phyloP scores from a whole-genome alignment of 2,888 invertebrate genomes.

The Geophilus truncorum region DNA sequence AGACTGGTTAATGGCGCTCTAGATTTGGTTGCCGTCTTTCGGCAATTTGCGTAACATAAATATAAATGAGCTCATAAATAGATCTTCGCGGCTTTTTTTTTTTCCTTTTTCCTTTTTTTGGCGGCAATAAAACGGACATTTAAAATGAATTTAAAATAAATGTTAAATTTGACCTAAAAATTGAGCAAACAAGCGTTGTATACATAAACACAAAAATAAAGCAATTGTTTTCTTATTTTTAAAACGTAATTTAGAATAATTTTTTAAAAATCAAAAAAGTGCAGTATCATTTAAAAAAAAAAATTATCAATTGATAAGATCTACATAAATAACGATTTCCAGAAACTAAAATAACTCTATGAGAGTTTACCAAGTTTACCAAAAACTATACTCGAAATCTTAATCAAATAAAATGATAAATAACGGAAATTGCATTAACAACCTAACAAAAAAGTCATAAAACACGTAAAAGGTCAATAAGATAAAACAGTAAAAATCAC shows the following conservation, averaged over 20 bases:
- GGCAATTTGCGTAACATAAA: not conserved
- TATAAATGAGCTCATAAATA: not conserved
- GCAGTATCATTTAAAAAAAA: not conserved
- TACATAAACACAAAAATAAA: not conserved
- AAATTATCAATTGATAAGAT: not conserved
- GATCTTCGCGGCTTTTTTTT: not conserved
- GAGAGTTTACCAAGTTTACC: not conserved
- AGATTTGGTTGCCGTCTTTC: not conserved
- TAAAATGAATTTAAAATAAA: not conserved
- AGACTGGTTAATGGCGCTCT: too few species aligned
- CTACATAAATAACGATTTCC: not conserved
- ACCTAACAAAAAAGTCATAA: not conserved
- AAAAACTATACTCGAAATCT: not conserved
- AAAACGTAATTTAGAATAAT: not conserved
- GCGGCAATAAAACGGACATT: not conserved
- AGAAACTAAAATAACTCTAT: not conserved
- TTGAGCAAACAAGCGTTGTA: not conserved
- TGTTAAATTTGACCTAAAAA: not conserved
- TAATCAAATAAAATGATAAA: not conserved
- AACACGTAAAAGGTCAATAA: not conserved
- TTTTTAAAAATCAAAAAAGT: not conserved
- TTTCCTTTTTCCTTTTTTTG: not conserved
- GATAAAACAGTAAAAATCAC: not conserved
- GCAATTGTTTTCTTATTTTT: not conserved
- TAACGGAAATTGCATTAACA: conserved; percentile 10